Percentiles rank a stretch among this genome's conserved stretches.
These are phyloP conservation scores for Pimpla rufipes DNA, from an alignment of 2,888 invertebrate genomes.

Conservation along the genomic window DNA sequence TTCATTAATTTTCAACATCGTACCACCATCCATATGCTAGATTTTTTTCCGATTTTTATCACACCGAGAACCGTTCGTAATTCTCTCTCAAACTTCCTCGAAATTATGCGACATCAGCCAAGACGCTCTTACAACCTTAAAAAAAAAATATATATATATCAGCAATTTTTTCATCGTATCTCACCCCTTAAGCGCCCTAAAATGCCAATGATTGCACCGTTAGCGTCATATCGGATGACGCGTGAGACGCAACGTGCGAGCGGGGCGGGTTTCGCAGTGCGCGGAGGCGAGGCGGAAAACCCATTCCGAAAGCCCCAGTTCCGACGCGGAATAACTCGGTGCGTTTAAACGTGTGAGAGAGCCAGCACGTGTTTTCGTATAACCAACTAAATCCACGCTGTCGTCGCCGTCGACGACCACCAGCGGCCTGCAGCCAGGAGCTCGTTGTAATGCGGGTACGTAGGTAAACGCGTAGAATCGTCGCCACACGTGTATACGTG, in stretches of 20 bases:
- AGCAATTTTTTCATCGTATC: no score
- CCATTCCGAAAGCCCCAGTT: conserved; percentile 34
- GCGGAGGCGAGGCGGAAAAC: conserved; percentile 1
- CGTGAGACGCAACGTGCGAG: conserved; percentile 5
- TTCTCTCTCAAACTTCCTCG: no score
- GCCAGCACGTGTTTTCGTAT: conserved; percentile 49
- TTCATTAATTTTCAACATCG: no score
- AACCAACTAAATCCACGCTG: conserved; percentile 57
- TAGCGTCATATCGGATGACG: background rate
- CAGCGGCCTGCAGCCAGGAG: conserved; percentile 25
- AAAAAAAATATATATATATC: no score
- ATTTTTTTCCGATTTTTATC: no score
- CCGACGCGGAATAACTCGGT: conserved; percentile 14
- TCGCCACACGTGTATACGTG: conserved; percentile 1
- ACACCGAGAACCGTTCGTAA: no score
- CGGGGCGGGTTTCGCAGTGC: background rate
- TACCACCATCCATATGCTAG: no score
- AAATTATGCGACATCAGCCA: no score
- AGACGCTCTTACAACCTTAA: no score
- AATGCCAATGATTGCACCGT: background rate
- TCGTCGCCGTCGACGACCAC: conserved; percentile 46
- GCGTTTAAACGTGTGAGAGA: conserved; percentile 16
- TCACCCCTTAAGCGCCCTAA: background rate
- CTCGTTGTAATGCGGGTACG: conserved; percentile 58
- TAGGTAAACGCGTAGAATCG: conserved; percentile 34